Conservation (phyloP, 2,113 vertebrate genomes). For the Sterrhoptilus dennistouni region DNA sequence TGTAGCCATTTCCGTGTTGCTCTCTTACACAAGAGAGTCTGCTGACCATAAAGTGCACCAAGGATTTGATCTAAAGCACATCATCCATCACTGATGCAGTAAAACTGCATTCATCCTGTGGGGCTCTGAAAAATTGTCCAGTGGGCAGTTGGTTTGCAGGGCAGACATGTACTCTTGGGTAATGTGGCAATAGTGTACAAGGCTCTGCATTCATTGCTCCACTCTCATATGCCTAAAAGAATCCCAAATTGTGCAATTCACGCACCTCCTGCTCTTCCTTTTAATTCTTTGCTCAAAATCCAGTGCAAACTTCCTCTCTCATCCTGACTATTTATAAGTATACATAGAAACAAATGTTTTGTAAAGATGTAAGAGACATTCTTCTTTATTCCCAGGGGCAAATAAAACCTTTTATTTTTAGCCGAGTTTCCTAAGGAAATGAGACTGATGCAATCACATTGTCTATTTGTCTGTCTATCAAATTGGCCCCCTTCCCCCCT, state of each 20-base stretch:
- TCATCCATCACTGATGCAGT: background rate
- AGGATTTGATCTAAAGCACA: background rate
- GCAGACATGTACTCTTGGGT: background rate
- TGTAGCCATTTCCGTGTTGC: background rate
- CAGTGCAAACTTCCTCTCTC: slow-evolving; percentile 56
- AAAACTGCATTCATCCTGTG: background rate
- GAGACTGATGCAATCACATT: slow-evolving; percentile 64
- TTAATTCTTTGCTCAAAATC: slow-evolving; percentile 29
- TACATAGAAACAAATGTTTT: slow-evolving; percentile 48
- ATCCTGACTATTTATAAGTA: slow-evolving; percentile 56
- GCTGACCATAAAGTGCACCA: background rate
- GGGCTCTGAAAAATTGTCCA: background rate
- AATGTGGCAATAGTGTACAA: background rate
- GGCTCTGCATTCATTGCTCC: background rate
- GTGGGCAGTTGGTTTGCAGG: accelerated
- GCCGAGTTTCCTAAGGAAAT: slow-evolving; percentile 64
- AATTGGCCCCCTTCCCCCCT: background rate
- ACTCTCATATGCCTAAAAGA: background rate
- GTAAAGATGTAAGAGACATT: slow-evolving; percentile 63
- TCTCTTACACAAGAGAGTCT: background rate
- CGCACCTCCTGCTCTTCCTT: background rate
- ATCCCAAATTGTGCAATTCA: background rate
- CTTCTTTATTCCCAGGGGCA: slow-evolving; percentile 51
- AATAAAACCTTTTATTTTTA: slow-evolving; percentile 66
- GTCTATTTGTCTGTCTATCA: slow-evolving; percentile 60